Conservation (phyloP, 2,113 vertebrate species). For the Oryctolagus cuniculus region mOryCun1.1 NC_091447.1:16144001-16144500, state of each 20-base stretch:
- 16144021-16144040: no score
- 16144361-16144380: neutral
- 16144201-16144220: neutral
- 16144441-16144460: neutral
- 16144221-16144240: neutral
- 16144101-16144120: neutral
- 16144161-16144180: neutral
- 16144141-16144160: neutral
- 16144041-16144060: no score
- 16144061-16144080: neutral
- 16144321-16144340: neutral
- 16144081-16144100: neutral
- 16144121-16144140: neutral
- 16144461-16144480: neutral
- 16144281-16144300: slow-evolving; percentile 43
- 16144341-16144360: slow-evolving; percentile 30
- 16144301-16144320: neutral
- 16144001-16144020: no score
- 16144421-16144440: slow-evolving; percentile 26
- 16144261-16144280: neutral
- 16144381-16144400: neutral
- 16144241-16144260: neutral
- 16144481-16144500: neutral
- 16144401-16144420: neutral
- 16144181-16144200: neutral